Conservation (phyloP, 2,888 invertebrate genomes). For the Isotomurus palustris region DNA sequence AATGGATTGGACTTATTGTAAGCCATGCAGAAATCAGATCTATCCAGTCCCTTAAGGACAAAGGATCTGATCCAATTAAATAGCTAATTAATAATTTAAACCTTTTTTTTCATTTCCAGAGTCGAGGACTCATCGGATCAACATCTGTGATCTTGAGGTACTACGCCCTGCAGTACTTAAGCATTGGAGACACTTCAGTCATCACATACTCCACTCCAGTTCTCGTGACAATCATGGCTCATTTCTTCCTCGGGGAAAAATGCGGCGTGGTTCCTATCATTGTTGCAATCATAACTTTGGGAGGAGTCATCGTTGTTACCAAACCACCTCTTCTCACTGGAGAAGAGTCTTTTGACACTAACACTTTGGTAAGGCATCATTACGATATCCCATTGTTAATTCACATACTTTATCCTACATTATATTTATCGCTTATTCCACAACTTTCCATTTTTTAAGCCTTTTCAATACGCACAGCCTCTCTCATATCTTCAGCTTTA, state of each 20-base stretch:
- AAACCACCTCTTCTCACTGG: constrained; percentile 42
- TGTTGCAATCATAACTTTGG: constrained; percentile 32
- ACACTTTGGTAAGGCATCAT: constrained; percentile 35
- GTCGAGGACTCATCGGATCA: constrained; percentile 41
- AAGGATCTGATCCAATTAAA: too few species aligned
- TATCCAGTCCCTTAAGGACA: too few species aligned
- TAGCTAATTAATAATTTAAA: too few species aligned
- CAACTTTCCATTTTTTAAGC: too few species aligned
- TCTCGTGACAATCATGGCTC: constrained; percentile 42
- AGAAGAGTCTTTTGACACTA: constrained; percentile 30
- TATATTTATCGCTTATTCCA: too few species aligned
- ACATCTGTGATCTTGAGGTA: constrained; percentile 40
- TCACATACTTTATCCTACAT: too few species aligned
- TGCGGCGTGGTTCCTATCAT: constrained; percentile 41
- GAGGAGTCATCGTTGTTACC: constrained; percentile 40
- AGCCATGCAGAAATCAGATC: too few species aligned
- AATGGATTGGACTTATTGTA: constrained; percentile 39
- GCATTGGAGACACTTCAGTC: constrained; percentile 42
- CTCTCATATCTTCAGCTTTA: too few species aligned
- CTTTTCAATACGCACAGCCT: too few species aligned
- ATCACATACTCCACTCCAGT: constrained; percentile 43
- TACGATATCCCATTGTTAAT: too few species aligned
- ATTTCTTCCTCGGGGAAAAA: constrained; percentile 42
- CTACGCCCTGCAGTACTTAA: constrained; percentile 41
- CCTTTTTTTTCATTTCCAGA: constrained; percentile 17